Percentiles rank a stretch among this genome's conserved stretches.
These are phyloP conservation scores for Drosophila suboccidentalis DNA, from an alignment of 2,888 invertebrate species.

Conservation along the genomic window DNA sequence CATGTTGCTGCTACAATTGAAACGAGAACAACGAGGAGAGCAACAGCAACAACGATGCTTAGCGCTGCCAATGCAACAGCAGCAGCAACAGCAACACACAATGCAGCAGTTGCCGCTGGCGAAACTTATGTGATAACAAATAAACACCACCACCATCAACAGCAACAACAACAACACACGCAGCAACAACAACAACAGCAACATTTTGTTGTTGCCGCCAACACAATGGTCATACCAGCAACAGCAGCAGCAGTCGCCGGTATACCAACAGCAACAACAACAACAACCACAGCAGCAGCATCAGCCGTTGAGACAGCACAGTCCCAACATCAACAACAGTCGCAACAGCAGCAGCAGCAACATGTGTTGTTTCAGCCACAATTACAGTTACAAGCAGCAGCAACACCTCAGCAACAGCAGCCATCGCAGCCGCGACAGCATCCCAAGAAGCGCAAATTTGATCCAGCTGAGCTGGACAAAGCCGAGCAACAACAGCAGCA, in stretches of 20 bases:
- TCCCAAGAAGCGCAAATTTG: constrained; percentile 93
- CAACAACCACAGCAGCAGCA: constrained; percentile 65
- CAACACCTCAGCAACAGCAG: constrained; percentile 87
- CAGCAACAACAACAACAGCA: constrained; percentile 57
- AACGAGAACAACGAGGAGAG: constrained; percentile 52
- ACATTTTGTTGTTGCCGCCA: constrained; percentile 75
- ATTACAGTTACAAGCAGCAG: constrained; percentile 74
- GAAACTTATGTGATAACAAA: constrained; percentile 78
- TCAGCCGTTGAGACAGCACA: constrained; percentile 63
- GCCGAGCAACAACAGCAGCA: constrained; percentile 71
- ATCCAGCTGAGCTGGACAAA: constrained; percentile 85
- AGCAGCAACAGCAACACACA: constrained; percentile 45
- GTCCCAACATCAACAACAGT: constrained; percentile 62
- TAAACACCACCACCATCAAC: constrained; percentile 58
- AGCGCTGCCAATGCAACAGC: constrained; percentile 74
- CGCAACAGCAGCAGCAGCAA: constrained; percentile 91
- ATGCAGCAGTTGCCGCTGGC: constrained; percentile 62
- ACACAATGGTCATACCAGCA: constrained; percentile 83
- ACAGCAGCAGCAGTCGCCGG: constrained; percentile 81
- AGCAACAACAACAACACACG: constrained; percentile 38
- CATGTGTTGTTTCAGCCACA: constrained; percentile 85
- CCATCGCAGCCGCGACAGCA: constrained; percentile 90
- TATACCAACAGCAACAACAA: constrained; percentile 86
- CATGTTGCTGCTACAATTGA: constrained; percentile 72
- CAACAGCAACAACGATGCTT: constrained; percentile 68